These are phyloP conservation scores for Gonatopus flavifemur DNA, from an alignment of 1,140 invertebrate genomes.

Conservation along the genomic window DNA sequence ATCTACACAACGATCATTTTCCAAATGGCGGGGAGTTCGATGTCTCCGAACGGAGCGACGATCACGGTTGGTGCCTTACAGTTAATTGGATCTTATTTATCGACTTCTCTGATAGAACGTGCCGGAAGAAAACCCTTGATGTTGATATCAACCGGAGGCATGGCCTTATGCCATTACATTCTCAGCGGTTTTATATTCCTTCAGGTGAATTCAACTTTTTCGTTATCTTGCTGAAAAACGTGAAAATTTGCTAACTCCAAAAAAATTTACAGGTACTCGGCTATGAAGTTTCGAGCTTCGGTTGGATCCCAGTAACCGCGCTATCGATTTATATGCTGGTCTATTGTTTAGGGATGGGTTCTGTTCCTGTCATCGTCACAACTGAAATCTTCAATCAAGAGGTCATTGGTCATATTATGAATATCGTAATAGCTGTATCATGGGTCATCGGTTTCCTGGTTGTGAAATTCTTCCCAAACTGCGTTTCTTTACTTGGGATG, in stretches of 20 bases:
- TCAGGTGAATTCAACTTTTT: too few species aligned
- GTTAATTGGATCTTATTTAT: conserved; percentile 54
- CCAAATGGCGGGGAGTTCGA: conserved; percentile 50
- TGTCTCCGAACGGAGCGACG: conserved; percentile 55
- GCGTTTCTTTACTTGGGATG: conserved; percentile 36
- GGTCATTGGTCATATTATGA: conserved; percentile 54
- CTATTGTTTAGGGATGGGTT: conserved; percentile 56
- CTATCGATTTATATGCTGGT: conserved; percentile 61
- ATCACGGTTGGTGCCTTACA: conserved; percentile 59
- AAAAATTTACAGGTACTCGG: conserved; percentile 25
- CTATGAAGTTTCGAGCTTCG: conserved; percentile 39
- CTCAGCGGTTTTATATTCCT: conserved; percentile 55
- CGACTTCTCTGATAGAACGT: conserved; percentile 62
- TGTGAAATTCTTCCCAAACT: conserved; percentile 54
- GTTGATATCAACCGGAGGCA: conserved; percentile 56
- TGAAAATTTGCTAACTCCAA: too few species aligned
- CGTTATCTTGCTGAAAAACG: too few species aligned
- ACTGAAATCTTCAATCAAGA: conserved; percentile 65
- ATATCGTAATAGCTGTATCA: conserved; percentile 53
- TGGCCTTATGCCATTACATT: conserved; percentile 48
- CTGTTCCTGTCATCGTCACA: conserved; percentile 63
- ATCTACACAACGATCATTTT: conserved; percentile 65
- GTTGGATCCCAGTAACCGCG: conserved; percentile 60
- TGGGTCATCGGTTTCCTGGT: conserved; percentile 62
- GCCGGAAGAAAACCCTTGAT: conserved; percentile 62